A percentile compares a stretch with the other conserved stretches of the same genome.
These are phyloP conservation scores for Phrynocephalus vlangalii DNA, from an alignment of 2,797 vertebrate species.

Conservation along the genomic window DNA sequence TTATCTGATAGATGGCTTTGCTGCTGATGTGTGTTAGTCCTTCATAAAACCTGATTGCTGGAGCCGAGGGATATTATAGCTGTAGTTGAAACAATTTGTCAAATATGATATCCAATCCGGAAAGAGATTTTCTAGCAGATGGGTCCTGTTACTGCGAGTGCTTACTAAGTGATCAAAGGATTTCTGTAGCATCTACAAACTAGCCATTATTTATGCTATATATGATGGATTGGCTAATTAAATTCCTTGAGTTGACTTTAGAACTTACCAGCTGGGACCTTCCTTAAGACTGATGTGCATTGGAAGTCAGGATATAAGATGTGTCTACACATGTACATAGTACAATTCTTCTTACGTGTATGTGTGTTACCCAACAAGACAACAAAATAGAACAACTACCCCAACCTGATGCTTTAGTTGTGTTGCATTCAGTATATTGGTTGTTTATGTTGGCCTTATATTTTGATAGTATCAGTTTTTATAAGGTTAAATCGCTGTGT, in stretches of 20 bases:
- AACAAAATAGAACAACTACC: too few relatives aligned
- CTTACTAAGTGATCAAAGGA: conserved; percentile 38
- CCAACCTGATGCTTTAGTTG: too few relatives aligned
- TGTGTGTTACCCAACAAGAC: too few relatives aligned
- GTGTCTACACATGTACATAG: conserved; percentile 16
- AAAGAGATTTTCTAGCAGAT: conserved; percentile 53
- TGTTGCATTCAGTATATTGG: too few relatives aligned
- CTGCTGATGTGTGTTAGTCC: conserved; percentile 12
- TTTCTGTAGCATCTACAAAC: conserved; percentile 17
- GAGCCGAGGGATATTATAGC: conserved; percentile 24
- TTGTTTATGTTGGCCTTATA: too few relatives aligned
- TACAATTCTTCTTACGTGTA: neutral
- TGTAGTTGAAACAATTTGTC: conserved; percentile 43
- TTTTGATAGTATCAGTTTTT: too few relatives aligned
- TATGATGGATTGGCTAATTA: conserved; percentile 60
- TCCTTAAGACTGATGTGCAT: conserved; percentile 45
- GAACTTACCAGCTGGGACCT: conserved; percentile 56
- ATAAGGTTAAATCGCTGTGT: too few relatives aligned
- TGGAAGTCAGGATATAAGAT: neutral
- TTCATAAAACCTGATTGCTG: conserved; percentile 38
- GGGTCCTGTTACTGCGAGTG: conserved; percentile 37
- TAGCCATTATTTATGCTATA: conserved; percentile 35
- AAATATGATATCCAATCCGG: conserved; percentile 39
- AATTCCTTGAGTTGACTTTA: conserved; percentile 35
- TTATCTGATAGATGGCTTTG: conserved; percentile 21